A percentile compares a stretch with the other conserved stretches of the same genome.
Conservation (phyloP, 92 coral and sea anemone genomes). For the Metridium senile region DNA sequence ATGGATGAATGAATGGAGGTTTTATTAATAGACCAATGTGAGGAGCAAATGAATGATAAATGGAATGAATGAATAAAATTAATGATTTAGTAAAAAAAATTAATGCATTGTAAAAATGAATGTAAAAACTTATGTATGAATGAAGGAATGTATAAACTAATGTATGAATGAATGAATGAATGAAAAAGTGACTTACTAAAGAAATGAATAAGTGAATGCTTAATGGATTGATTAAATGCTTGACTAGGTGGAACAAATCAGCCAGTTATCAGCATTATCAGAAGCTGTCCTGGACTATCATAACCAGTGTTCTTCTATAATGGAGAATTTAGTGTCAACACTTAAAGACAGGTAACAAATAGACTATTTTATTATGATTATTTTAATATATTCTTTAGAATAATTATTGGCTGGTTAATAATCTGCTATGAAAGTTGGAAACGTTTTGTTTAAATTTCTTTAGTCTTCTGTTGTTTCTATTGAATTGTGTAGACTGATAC, state of each 20-base stretch:
- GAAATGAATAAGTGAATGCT: neutral
- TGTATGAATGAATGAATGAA: neutral
- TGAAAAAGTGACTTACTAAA: neutral
- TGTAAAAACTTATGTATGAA: no score
- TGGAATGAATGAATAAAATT: neutral
- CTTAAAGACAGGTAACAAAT: conserved; percentile 78
- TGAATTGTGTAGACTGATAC: no score
- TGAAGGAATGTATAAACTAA: neutral
- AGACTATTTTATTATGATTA: neutral
- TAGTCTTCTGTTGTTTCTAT: no score
- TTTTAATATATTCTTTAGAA: no score
- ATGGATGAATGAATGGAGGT: neutral
- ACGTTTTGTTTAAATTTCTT: no score
- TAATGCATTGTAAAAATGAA: neutral
- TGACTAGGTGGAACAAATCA: conserved; percentile 86
- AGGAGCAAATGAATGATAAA: neutral
- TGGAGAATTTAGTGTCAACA: conserved; percentile 82
- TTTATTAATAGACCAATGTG: neutral
- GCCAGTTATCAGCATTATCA: conserved; percentile 82
- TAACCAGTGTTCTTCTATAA: conserved; percentile 81
- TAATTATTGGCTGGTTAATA: no score
- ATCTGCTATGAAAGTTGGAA: no score
- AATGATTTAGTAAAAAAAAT: conserved; percentile 1
- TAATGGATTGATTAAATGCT: neutral
- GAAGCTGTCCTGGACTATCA: conserved; percentile 93